A percentile compares a stretch with the other conserved stretches of the same genome.
These are phyloP conservation scores for Sylvilagus floridanus DNA, from an alignment of 2,797 vertebrate species.

Conservation along the genomic window DNA sequence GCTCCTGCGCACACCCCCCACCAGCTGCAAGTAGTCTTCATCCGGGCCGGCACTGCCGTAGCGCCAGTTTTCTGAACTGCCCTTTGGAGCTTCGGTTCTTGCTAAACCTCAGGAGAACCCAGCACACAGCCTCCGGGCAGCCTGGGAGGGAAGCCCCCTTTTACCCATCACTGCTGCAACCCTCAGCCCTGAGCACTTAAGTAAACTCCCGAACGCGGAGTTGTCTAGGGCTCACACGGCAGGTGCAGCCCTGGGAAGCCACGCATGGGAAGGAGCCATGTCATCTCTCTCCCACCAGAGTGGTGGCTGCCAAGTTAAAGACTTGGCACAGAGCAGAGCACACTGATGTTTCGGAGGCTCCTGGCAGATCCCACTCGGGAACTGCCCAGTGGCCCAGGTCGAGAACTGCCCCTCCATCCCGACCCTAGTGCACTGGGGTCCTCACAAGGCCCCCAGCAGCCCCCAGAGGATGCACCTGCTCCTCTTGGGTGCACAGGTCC, in stretches of 20 bases:
- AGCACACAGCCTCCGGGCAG: accelerated
- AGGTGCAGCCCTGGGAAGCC: not conserved
- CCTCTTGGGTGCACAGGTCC: not conserved
- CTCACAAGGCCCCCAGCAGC: not conserved
- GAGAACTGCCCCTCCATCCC: no score
- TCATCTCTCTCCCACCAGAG: no score
- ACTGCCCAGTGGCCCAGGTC: not conserved
- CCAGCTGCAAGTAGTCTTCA: not conserved
- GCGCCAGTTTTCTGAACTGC: no score
- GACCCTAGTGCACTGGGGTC: no score
- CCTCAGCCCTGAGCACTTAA: not conserved
- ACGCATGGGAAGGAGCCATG: not conserved
- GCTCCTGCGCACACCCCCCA: not conserved
- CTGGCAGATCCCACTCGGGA: no score
- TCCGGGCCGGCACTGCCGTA: not conserved
- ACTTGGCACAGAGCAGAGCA: no score
- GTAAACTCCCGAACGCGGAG: no score
- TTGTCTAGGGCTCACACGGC: not conserved
- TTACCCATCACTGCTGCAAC: not conserved
- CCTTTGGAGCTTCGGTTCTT: not conserved
- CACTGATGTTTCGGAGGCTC: no score
- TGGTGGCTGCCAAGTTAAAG: no score
- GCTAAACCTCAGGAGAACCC: not conserved
- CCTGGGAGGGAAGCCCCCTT: not conserved
- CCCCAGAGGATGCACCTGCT: not conserved